Evolutionary conservation across 2,797 vertebrate species (phyloP).

Genomic region (Syndactyla subalaris): DNA sequence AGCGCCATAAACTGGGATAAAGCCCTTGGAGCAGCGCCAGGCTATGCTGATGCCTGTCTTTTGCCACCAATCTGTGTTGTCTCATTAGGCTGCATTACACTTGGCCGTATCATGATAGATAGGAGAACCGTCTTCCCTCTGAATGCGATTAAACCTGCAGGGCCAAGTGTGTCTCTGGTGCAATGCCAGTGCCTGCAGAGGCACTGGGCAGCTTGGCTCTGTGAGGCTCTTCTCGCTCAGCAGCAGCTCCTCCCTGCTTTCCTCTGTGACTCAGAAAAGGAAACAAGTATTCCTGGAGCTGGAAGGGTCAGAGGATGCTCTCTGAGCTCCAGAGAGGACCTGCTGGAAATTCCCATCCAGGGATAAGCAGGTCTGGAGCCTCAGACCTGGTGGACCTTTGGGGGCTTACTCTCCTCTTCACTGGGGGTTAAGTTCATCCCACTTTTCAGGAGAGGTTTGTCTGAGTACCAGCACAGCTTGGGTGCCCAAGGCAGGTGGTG

Average conservation of each 20-base stretch:
- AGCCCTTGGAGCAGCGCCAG: background rate
- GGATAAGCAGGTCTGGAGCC: background rate
- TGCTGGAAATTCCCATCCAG: background rate
- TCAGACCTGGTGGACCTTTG: rapidly evolving
- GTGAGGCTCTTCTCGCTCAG: background rate
- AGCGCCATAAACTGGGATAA: background rate
- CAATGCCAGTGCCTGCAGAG: background rate
- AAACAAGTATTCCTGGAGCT: background rate
- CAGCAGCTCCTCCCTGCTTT: background rate
- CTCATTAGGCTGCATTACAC: background rate
- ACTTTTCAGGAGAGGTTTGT: background rate
- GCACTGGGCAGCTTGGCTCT: background rate
- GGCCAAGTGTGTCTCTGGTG: background rate
- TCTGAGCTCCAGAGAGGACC: rapidly evolving
- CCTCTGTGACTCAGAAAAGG: background rate
- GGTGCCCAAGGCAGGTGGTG: background rate
- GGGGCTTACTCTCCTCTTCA: background rate
- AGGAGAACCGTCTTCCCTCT: background rate
- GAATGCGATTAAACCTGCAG: background rate
- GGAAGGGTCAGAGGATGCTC: background rate
- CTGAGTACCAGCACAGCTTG: background rate
- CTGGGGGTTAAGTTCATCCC: background rate
- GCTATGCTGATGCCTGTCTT: background rate
- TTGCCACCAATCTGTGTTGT: background rate
- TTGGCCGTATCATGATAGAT: background rate